phyloP scores from a whole-genome alignment of 1,140 invertebrate species.

The Sinonovacula constricta region DNA sequence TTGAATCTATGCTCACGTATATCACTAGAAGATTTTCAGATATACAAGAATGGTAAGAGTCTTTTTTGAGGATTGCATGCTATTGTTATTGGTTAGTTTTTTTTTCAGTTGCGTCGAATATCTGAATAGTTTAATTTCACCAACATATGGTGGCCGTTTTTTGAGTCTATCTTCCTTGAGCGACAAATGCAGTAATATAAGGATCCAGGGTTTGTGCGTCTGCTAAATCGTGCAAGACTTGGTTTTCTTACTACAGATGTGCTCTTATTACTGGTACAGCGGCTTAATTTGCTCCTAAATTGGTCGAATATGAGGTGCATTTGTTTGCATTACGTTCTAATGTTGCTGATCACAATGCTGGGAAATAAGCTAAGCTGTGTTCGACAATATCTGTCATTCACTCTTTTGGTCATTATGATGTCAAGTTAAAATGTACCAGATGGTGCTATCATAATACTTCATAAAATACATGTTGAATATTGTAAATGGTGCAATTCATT shows the following conservation, averaged over 20 bases:
- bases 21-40: conserved; percentile 41
- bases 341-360: conserved; percentile 5
- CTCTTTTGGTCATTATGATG: conserved; percentile 33
- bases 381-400: background rate
- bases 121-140: conserved; percentile 26
- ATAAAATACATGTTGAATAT: conserved; percentile 26
- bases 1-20: no score
- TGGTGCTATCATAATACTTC: conserved; percentile 8
- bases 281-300: background rate
- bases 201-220: background rate
- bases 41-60: conserved; percentile 28
- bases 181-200: conserved; percentile 46
- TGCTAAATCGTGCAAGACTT: conserved; percentile 42
- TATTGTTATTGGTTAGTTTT: conserved; percentile 47
- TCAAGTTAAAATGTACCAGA: conserved; percentile 18
- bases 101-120: conserved; percentile 41
- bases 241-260: conserved; percentile 4
- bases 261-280: background rate
- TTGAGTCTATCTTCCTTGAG: conserved; percentile 48
- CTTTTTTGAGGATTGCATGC: conserved; percentile 52
- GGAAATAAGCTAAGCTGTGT: background rate
- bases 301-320: conserved; percentile 22
- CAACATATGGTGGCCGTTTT: conserved; percentile 46
- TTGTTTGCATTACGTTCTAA: conserved; percentile 17
- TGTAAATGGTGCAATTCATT: conserved; percentile 23